Evolutionary conservation across 2,888 invertebrate genomes (phyloP).

Genomic region (Margaritifera margaritifera): DNA sequence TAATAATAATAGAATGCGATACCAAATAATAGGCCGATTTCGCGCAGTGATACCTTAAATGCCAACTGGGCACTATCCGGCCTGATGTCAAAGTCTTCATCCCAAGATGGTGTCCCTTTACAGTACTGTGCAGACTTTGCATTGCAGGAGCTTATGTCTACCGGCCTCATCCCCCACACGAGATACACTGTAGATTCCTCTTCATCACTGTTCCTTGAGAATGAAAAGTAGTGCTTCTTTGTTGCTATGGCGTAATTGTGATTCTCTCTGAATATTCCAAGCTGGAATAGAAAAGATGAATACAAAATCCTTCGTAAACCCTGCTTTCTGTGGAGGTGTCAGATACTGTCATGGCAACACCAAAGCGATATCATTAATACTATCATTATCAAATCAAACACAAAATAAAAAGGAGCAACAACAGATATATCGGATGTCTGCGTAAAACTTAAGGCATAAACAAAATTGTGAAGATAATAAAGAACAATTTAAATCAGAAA

Average conservation of each 20-base stretch:
- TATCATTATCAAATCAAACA: too few relatives aligned
- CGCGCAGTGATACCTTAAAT: conserved; percentile 48
- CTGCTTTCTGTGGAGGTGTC: conserved; percentile 6
- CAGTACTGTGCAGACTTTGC: conserved; percentile 50
- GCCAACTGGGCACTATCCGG: conserved; percentile 55
- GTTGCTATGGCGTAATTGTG: conserved; percentile 56
- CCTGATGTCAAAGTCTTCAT: conserved; percentile 59
- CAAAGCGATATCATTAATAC: neutral
- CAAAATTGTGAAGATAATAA: too few relatives aligned
- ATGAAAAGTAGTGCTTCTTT: conserved; percentile 42
- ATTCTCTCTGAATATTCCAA: conserved; percentile 40
- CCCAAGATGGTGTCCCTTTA: conserved; percentile 54
- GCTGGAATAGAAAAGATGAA: conserved; percentile 25
- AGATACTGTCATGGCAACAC: conserved; percentile 2
- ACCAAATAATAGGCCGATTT: too few relatives aligned
- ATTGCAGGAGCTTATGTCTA: conserved; percentile 44
- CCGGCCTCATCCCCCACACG: conserved; percentile 55
- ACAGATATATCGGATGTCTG: too few relatives aligned
- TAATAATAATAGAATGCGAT: too few relatives aligned
- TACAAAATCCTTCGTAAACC: too few relatives aligned
- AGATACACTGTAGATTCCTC: conserved; percentile 49
- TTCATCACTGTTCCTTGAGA: conserved; percentile 46
- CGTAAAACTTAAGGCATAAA: too few relatives aligned
- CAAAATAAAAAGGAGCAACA: too few relatives aligned
- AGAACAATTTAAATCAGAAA: too few relatives aligned